Evolutionary conservation across 2,113 vertebrate species (phyloP).

Genomic region (Sander lucioperca): DNA sequence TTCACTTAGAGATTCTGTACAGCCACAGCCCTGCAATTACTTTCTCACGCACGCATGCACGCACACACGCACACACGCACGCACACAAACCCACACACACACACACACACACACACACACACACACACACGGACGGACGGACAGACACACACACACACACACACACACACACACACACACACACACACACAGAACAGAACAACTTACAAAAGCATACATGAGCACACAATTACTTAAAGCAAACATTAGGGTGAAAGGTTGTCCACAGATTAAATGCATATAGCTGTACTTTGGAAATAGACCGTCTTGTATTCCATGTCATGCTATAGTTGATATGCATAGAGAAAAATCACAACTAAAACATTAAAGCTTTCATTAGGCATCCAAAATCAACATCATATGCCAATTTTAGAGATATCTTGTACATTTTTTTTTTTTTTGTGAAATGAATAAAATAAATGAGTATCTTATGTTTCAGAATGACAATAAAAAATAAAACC

Average conservation of each 20-base stretch:
- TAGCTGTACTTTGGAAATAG: constrained; percentile 72
- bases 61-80: constrained; percentile 7
- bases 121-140: background rate
- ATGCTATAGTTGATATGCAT: constrained; percentile 82
- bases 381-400: constrained; percentile 76
- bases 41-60: constrained; percentile 38
- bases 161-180: constrained; percentile 13
- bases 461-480: constrained; percentile 62
- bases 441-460: constrained; percentile 74
- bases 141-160: background rate
- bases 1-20: constrained; percentile 72
- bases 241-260: constrained; percentile 55
- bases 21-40: constrained; percentile 49
- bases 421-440: constrained; percentile 61
- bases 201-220: constrained; percentile 59
- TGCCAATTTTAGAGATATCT: constrained; percentile 71
- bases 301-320: constrained; percentile 66
- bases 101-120: constrained; percentile 28
- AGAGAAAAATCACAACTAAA: constrained; percentile 77
- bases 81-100: background rate
- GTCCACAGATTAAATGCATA: constrained; percentile 76
- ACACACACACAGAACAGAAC: constrained; percentile 35
- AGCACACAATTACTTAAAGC: constrained; percentile 59
- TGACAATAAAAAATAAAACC: constrained; percentile 60
- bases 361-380: constrained; percentile 77